Evolutionary conservation across 1,140 invertebrate species (phyloP).

Genomic region (Paramacrobiotus metropolitanus): DNA sequence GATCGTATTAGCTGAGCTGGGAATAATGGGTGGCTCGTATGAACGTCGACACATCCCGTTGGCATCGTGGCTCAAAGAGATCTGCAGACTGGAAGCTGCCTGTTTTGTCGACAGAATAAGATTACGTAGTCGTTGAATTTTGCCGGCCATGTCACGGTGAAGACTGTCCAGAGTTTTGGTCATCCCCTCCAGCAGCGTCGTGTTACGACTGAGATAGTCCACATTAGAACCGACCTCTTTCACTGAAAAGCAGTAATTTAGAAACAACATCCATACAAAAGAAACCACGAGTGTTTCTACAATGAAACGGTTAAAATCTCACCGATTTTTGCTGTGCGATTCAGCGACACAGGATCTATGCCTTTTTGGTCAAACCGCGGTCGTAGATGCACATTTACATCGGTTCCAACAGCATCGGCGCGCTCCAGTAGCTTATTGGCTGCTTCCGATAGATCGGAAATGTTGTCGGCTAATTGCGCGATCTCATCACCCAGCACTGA

Average conservation of each 20-base stretch:
- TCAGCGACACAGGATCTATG: not conserved
- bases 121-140: constrained; percentile 39
- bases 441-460: not conserved
- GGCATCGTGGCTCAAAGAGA: constrained; percentile 36
- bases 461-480: not conserved
- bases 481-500: not conserved
- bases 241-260: too few relatives aligned
- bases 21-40: constrained; percentile 28
- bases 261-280: too few relatives aligned
- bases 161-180: constrained; percentile 22
- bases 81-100: constrained; percentile 52
- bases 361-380: not conserved
- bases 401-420: not conserved
- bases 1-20: constrained; percentile 17
- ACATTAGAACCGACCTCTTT: not conserved
- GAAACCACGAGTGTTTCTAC: too few relatives aligned
- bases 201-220: not conserved
- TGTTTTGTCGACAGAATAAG: constrained; percentile 51
- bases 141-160: constrained; percentile 17
- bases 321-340: not conserved
- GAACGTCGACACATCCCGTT: constrained; percentile 41
- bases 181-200: constrained; percentile 9
- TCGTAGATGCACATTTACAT: not conserved
- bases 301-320: too few relatives aligned
- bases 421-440: not conserved